phyloP scores from a whole-genome alignment of 2,888 invertebrate genomes.

The Sinentomon sp. region DNA sequence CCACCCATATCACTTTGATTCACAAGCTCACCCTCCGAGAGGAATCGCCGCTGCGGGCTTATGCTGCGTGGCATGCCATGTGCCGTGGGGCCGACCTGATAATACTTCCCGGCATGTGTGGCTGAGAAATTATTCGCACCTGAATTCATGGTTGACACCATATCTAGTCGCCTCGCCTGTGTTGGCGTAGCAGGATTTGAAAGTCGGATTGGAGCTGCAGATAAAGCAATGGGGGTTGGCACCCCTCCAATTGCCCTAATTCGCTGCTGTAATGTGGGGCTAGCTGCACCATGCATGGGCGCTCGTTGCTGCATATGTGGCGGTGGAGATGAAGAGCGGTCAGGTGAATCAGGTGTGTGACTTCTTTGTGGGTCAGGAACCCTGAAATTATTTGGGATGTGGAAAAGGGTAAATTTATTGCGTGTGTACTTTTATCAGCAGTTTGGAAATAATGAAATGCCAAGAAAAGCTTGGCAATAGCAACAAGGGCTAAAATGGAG shows the following conservation, averaged over 20 bases:
- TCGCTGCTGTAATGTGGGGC: constrained; percentile 68
- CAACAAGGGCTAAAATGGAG: too few relatives aligned
- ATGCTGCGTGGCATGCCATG: constrained; percentile 10
- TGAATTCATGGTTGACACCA: constrained; percentile 5
- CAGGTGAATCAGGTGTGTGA: too few relatives aligned
- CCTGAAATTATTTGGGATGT: too few relatives aligned
- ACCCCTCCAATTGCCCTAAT: constrained; percentile 58
- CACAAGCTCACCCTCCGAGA: constrained; percentile 47
- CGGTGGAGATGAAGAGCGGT: constrained; percentile 16
- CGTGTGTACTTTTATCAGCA: too few relatives aligned
- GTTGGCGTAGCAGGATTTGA: constrained; percentile 79
- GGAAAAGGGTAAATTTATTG: too few relatives aligned
- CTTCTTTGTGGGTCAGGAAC: too few relatives aligned
- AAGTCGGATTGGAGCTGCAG: constrained; percentile 24
- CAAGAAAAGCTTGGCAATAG: too few relatives aligned
- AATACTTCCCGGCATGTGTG: too few relatives aligned
- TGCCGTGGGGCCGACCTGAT: too few relatives aligned
- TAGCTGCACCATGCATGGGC: constrained; percentile 22
- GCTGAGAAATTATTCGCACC: too few relatives aligned
- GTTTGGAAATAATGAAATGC: too few relatives aligned
- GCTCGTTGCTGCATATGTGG: constrained; percentile 20
- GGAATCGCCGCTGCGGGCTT: constrained; percentile 44
- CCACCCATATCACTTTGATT: constrained; percentile 6
- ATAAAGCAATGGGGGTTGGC: constrained; percentile 60
- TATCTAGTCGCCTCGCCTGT: constrained; percentile 30